Evolutionary conservation across 2,113 vertebrate genomes (phyloP).

Genomic region (Suncus etruscus): DNA sequence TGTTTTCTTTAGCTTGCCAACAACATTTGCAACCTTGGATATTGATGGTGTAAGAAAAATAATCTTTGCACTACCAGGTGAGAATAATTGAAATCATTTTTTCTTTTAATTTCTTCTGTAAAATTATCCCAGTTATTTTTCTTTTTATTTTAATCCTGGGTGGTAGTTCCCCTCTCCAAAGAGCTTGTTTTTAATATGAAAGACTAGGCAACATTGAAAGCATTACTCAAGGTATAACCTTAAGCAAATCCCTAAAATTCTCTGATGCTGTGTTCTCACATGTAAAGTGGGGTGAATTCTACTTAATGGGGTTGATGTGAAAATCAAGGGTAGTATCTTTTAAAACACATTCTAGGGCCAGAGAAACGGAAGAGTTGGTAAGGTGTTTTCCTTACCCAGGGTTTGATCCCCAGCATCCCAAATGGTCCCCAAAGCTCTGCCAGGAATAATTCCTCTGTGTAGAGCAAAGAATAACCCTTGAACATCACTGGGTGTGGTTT

Average conservation of each 20-base stretch:
- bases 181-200: conserved; percentile 39
- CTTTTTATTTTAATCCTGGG: neutral
- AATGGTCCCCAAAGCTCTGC: too few relatives aligned
- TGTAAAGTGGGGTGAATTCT: conserved; percentile 19
- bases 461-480: too few relatives aligned
- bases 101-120: conserved; percentile 70
- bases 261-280: conserved; percentile 48
- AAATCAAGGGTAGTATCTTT: conserved; percentile 48
- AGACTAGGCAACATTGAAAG: neutral
- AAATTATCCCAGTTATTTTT: conserved; percentile 36
- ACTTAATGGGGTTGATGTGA: neutral
- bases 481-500: too few relatives aligned
- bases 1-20: conserved; percentile 92
- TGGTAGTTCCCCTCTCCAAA: conserved; percentile 4
- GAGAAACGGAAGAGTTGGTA: too few relatives aligned
- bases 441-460: too few relatives aligned
- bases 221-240: conserved; percentile 5
- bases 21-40: conserved; percentile 99
- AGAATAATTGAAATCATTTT: conserved; percentile 72
- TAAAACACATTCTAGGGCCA: neutral
- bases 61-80: conserved; percentile 99
- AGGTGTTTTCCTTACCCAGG: too few relatives aligned
- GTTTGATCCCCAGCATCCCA: too few relatives aligned
- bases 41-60: conserved; percentile 99
- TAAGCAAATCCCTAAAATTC: conserved; percentile 9